phyloP scores from a whole-genome alignment of 2,113 vertebrate genomes.

The Chaenogobius annularis region DNA sequence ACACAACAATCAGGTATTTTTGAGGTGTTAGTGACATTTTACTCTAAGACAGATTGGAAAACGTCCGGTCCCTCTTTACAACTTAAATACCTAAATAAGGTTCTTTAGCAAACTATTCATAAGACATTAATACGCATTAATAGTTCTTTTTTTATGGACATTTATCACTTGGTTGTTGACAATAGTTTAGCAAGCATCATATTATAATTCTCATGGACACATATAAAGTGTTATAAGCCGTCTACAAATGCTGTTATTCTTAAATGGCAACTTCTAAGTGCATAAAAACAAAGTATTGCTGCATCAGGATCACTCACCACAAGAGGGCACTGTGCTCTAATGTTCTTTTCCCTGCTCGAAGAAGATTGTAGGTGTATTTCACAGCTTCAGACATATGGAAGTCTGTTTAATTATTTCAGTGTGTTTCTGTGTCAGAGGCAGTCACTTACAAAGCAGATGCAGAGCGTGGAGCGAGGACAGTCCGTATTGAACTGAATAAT shows the following conservation, averaged over 20 bases:
- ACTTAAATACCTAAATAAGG: too few species aligned
- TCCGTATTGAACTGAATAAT: not conserved
- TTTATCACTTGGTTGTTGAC: too few species aligned
- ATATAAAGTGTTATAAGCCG: too few species aligned
- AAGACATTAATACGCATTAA: too few species aligned
- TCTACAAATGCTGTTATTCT: too few species aligned
- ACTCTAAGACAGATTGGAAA: not conserved
- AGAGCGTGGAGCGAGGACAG: not conserved
- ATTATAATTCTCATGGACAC: too few species aligned
- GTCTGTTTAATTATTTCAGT: not conserved
- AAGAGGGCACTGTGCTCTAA: conserved; percentile 57
- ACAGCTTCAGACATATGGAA: not conserved
- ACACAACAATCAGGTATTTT: not conserved
- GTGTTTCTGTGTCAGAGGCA: conserved; percentile 1
- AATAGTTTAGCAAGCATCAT: too few species aligned
- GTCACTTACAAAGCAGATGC: conserved; percentile 3
- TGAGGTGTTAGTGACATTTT: not conserved
- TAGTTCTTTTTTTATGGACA: too few species aligned
- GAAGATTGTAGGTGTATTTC: not conserved
- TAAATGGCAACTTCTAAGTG: too few species aligned
- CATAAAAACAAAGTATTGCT: conserved; percentile 2
- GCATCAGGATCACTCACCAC: conserved; percentile 28
- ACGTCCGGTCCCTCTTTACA: not conserved
- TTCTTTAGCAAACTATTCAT: too few species aligned
- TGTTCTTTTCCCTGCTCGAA: not conserved